phyloP scores from a whole-genome alignment of 2,888 invertebrate genomes.

The Tolmerus cingulatus region DNA sequence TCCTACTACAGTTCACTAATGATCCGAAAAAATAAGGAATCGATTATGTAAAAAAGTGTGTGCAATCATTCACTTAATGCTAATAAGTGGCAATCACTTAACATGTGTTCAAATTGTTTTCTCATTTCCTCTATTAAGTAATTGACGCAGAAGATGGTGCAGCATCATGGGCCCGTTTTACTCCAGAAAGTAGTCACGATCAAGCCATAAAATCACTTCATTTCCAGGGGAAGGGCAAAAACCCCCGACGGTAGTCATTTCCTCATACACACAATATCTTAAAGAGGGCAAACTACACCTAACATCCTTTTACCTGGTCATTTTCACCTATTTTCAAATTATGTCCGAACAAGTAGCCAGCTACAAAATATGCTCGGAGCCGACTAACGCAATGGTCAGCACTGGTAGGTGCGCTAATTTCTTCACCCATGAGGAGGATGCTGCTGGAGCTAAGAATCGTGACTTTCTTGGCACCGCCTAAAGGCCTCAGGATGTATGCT shows the following conservation, averaged over 20 bases:
- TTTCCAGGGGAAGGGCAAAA: neutral
- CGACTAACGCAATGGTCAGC: neutral
- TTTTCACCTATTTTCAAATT: neutral
- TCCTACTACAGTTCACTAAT: no score
- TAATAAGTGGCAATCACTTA: neutral
- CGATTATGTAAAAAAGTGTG: neutral
- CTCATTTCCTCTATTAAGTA: neutral
- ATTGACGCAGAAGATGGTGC: neutral
- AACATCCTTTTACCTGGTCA: neutral
- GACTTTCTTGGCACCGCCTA: neutral
- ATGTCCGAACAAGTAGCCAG: neutral
- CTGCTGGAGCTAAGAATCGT: neutral
- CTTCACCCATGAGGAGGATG: neutral
- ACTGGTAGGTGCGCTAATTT: neutral
- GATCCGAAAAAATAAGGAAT: neutral
- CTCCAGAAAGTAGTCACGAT: neutral
- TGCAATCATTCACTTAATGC: neutral
- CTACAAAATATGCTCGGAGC: neutral
- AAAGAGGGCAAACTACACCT: neutral
- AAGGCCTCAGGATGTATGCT: neutral
- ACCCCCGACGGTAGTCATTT: neutral
- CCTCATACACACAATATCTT: neutral
- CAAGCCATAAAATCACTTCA: neutral
- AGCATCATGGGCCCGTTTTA: neutral
- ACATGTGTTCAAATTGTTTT: neutral